Conservation (phyloP, 2,797 vertebrate species). For the Ptychadena robeensis region DNA sequence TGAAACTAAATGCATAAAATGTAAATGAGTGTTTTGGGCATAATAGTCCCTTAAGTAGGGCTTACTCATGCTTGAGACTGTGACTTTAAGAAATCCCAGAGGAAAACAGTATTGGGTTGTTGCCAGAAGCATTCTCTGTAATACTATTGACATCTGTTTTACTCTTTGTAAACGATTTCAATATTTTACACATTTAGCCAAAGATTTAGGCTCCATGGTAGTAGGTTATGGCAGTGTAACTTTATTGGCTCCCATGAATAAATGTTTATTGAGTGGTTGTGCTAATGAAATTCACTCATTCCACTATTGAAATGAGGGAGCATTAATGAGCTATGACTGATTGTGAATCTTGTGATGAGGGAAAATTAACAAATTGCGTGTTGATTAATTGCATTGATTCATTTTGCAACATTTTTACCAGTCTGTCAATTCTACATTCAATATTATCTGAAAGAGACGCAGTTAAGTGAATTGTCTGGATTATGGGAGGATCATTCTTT, state of each 20-base stretch:
- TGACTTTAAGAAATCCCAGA: neutral
- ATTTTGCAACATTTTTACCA: slow-evolving; percentile 56
- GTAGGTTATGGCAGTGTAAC: slow-evolving; percentile 34
- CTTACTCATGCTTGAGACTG: neutral
- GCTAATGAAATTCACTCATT: slow-evolving; percentile 55
- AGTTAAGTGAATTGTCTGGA: slow-evolving; percentile 59
- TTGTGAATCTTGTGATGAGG: slow-evolving; percentile 58
- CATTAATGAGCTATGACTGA: slow-evolving; percentile 59
- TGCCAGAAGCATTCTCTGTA: slow-evolving; percentile 3
- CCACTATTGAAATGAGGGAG: slow-evolving; percentile 53
- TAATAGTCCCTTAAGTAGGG: neutral
- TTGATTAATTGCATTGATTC: slow-evolving; percentile 63
- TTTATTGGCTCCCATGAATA: slow-evolving; percentile 54
- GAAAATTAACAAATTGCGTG: slow-evolving; percentile 61
- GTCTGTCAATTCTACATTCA: slow-evolving; percentile 57
- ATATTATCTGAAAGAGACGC: slow-evolving; percentile 55
- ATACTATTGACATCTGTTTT: slow-evolving; percentile 51
- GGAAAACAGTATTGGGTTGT: neutral
- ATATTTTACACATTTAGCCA: slow-evolving; percentile 43
- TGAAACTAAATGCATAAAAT: neutral
- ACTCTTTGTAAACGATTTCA: slow-evolving; percentile 45
- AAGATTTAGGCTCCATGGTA: slow-evolving; percentile 35
- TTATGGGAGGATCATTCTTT: slow-evolving; percentile 54
- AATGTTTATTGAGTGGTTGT: slow-evolving; percentile 54
- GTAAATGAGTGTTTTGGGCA: slow-evolving; percentile 3